These are phyloP conservation scores for Harpagifer antarcticus DNA, from an alignment of 2,797 vertebrate species.

Conservation along the genomic window DNA sequence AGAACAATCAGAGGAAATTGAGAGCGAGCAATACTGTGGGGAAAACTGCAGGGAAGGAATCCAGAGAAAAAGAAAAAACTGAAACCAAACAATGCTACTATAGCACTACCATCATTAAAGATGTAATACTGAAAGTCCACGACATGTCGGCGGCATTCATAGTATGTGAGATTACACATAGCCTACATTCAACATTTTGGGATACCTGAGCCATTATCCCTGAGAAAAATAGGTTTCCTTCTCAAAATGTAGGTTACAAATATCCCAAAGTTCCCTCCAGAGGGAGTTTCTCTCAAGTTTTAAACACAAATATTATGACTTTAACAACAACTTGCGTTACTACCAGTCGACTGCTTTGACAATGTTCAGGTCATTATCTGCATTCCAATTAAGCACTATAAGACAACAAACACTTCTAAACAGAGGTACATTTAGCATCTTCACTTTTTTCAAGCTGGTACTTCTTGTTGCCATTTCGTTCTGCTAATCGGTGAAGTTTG, in stretches of 20 bases:
- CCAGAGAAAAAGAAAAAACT: conserved; percentile 7
- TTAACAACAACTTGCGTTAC: background rate
- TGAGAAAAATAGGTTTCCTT: background rate
- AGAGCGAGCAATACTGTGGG: background rate
- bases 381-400: background rate
- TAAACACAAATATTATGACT: background rate
- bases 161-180: background rate
- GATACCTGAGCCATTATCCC: background rate
- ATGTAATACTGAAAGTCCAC: background rate
- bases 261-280: no score
- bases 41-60: conserved; percentile 16
- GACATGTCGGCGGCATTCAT: background rate
- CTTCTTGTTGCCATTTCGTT: background rate
- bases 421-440: background rate
- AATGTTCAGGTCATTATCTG: background rate
- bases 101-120: background rate
- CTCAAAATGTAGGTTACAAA: no score
- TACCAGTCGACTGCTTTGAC: background rate
- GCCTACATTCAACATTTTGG: no score
- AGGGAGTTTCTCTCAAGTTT: no score
- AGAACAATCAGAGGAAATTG: conserved; percentile 64
- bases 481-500: background rate
- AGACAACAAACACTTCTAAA: background rate
- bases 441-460: background rate
- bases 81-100: background rate